Percentiles rank a stretch among this genome's conserved stretches.
Evolutionary conservation across 2,113 vertebrate species (phyloP).

Genomic region (Lepus timidus): DNA sequence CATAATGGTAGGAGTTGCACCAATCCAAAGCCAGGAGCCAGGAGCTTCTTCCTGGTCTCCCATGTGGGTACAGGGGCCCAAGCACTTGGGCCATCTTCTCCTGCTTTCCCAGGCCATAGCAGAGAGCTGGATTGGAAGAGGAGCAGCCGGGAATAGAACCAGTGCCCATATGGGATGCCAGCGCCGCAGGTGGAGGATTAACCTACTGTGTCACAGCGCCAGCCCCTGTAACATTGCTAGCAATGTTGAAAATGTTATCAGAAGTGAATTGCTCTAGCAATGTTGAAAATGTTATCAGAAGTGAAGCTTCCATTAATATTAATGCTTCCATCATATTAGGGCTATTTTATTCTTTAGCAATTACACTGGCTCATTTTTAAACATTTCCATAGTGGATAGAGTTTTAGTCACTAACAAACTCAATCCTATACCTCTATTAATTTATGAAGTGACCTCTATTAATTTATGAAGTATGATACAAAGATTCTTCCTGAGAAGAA

Average conservation of each 20-base stretch:
- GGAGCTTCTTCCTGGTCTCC: no score
- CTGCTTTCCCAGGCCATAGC: no score
- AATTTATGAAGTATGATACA: not conserved
- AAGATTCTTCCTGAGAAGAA: constrained; percentile 7
- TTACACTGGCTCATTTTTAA: not conserved
- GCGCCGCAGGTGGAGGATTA: no score
- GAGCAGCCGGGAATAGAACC: no score
- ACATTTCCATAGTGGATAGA: not conserved
- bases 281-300: not conserved
- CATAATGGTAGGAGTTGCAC: no score
- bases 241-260: not conserved
- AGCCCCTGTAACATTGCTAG: not conserved
- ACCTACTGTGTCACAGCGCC: no score
- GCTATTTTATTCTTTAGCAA: constrained; percentile 40
- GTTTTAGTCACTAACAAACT: constrained; percentile 26
- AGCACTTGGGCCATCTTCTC: no score
- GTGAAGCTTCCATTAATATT: not conserved
- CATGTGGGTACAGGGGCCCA: no score
- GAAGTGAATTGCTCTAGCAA: not conserved
- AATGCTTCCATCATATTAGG: not conserved
- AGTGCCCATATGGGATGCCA: no score
- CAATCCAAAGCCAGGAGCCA: no score
- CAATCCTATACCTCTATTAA: not conserved
- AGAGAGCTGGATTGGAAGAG: no score
- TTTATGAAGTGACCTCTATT: not conserved